Evolutionary conservation across 2,113 vertebrate genomes (phyloP).

Genomic region (Grallaria varia): DNA sequence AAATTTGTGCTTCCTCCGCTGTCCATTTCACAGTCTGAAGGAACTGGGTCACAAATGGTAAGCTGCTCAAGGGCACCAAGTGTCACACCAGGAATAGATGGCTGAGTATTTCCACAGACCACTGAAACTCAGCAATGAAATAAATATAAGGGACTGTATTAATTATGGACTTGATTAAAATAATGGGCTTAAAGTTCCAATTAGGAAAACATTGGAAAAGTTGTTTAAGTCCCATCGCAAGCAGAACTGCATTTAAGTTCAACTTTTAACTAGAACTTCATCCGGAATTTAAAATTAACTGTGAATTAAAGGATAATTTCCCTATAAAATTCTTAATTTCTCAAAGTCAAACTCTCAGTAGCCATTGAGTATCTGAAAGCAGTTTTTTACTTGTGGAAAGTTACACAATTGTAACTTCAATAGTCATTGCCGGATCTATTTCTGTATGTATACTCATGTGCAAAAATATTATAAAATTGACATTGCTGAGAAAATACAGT

Average conservation of each 20-base stretch:
- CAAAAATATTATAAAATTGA: neutral
- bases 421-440: neutral
- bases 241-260: neutral
- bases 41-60: neutral
- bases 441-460: neutral
- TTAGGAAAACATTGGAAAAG: neutral
- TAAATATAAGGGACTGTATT: neutral
- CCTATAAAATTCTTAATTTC: neutral
- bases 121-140: neutral
- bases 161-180: neutral
- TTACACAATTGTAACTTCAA: neutral
- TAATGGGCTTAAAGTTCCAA: neutral
- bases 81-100: neutral
- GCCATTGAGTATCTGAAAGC: neutral
- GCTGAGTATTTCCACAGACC: neutral
- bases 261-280: neutral
- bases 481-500: neutral
- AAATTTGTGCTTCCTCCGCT: neutral
- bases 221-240: neutral
- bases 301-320: neutral
- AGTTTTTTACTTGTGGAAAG: fast-evolving
- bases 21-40: neutral
- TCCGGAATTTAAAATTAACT: neutral
- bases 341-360: neutral
- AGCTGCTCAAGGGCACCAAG: neutral